Evolutionary conservation across 2,113 vertebrate species (phyloP).

Genomic region (Chinchilla lanigera): DNA sequence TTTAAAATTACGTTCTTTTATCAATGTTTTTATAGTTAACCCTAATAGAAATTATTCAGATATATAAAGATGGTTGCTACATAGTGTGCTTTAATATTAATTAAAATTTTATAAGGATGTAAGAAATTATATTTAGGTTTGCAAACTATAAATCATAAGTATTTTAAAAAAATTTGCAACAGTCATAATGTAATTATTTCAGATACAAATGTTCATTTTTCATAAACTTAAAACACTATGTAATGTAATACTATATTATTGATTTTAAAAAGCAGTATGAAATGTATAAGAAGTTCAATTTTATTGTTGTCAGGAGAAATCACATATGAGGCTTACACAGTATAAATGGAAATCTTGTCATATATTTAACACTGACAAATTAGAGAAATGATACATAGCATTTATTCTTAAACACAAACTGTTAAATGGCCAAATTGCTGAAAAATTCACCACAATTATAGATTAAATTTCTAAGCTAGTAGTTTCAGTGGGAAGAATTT

Average conservation of each 20-base stretch:
- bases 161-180: not conserved
- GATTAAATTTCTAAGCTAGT: not conserved
- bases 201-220: not conserved
- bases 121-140: slow-evolving; percentile 2
- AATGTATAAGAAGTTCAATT: not conserved
- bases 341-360: not conserved
- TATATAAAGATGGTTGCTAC: not conserved
- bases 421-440: not conserved
- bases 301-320: not conserved
- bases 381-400: not conserved
- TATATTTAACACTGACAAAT: not conserved
- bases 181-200: not conserved
- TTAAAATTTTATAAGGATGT: not conserved
- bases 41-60: not conserved
- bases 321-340: not conserved
- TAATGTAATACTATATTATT: not conserved
- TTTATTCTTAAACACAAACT: not conserved
- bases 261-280: not conserved
- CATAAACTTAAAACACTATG: not conserved
- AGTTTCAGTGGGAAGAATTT: not conserved
- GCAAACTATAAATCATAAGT: not conserved
- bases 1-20: not conserved
- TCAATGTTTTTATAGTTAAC: not conserved
- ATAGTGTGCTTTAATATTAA: slow-evolving; percentile 6
- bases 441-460: not conserved